Conservation (phyloP, 2,888 invertebrate species). For the Nemapogon koenigi region DNA sequence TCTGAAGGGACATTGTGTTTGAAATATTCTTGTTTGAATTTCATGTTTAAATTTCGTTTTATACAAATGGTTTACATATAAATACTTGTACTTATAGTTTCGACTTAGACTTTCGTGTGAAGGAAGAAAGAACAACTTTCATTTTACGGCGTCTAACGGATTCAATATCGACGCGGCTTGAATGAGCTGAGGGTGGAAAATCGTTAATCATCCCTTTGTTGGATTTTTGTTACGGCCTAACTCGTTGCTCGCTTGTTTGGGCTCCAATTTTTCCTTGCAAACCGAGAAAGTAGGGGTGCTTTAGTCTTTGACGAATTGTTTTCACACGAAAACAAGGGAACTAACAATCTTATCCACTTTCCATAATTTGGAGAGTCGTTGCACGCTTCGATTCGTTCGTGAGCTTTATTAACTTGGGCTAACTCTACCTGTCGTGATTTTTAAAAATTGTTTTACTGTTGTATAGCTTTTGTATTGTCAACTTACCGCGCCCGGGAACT, state of each 20-base stretch:
- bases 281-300: constrained; percentile 45
- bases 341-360: constrained; percentile 10
- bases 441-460: too few relatives aligned
- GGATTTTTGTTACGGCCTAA: constrained; percentile 63
- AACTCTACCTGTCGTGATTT: too few relatives aligned
- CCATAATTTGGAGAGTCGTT: constrained; percentile 6
- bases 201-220: constrained; percentile 65
- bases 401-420: constrained; percentile 3
- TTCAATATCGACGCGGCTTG: constrained; percentile 63
- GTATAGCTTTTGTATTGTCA: too few relatives aligned
- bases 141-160: constrained; percentile 61
- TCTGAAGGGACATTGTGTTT: too few relatives aligned
- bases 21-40: too few relatives aligned
- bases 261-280: constrained; percentile 57
- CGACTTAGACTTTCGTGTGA: too few relatives aligned
- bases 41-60: too few relatives aligned
- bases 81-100: too few relatives aligned
- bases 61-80: too few relatives aligned
- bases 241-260: constrained; percentile 63
- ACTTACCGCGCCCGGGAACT: too few relatives aligned
- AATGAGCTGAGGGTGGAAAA: constrained; percentile 58
- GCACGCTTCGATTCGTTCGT: constrained; percentile 1
- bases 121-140: constrained; percentile 51
- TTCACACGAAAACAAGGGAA: constrained; percentile 40
- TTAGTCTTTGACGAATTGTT: constrained; percentile 57